Base-by-base conservation (phyloP, 1,140 invertebrate genomes). In the Ylistrum balloti region DNA sequence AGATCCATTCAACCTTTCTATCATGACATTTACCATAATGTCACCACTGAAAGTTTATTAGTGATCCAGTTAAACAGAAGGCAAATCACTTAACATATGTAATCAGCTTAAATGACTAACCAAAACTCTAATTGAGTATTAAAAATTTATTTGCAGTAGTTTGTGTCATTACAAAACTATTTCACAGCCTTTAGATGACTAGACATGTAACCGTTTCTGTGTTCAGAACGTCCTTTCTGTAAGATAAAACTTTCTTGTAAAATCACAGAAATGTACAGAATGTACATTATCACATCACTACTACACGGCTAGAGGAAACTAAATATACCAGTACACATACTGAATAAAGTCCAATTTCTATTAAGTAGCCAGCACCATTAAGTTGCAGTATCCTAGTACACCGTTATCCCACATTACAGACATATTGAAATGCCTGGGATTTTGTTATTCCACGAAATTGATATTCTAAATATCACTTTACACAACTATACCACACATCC, bases 351-450 rank as follows among this genome's bases (percentile, higher is more conserved):
- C 22, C n/a, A 74, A 74, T 74, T 22, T 74, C 56, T 28, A 74
- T n/a, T 28, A 74, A 28, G 56, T 74, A 28, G n/a, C 56, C 56
- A 74, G 56, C 56, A 74, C 56, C 56, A 74, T 74, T n/a, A n/a
- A n/a, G n/a, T n/a, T n/a, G n/a, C n/a, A n/a, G n/a, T n/a, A n/a
- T n/a, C n/a, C n/a, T n/a, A n/a, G n/a, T n/a, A n/a, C n/a, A n/a
- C n/a, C n/a, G n/a, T n/a, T 74, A 74, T n/a, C n/a, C n/a, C 22
- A 74, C 56, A 74, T 74, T 74, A 74, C 56, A 74, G n/a, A 2
- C 56, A 74, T 28, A 28, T 28, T 17, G 28, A 74, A 28, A 74
- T 74, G 13, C n/a, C n/a, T 38, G 35, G 35, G 5, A 45, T 1
- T 45, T 13, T 45, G 10, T 17, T 9, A 74, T 0, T 17, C 1